These are phyloP conservation scores for Halichondria panicea DNA, from an alignment of 37 sponge, comb jelly and placozoan genomes.

Conservation along the genomic window DNA sequence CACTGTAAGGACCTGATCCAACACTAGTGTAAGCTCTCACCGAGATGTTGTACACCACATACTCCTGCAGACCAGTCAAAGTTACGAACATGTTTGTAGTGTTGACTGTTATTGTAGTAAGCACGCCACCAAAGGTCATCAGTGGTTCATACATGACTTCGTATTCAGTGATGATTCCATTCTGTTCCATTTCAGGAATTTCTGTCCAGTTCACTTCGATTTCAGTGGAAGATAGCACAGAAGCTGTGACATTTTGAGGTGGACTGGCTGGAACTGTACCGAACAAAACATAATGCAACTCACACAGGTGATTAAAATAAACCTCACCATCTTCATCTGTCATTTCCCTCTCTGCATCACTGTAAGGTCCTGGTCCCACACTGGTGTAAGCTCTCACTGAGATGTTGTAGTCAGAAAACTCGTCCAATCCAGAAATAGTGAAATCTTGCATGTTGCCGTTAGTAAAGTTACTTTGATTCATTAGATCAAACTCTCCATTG, in stretches of 20 bases:
- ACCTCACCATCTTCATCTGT: constrained; percentile 9
- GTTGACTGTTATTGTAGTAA: not conserved
- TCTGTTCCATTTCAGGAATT: constrained; percentile 9
- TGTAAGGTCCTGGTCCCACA: too few species aligned
- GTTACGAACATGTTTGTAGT: not conserved
- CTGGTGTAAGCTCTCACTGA: too few species aligned
- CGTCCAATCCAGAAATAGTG: constrained; percentile 1
- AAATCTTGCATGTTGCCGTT: not conserved
- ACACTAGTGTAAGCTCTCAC: constrained; percentile 55
- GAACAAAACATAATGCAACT: not conserved
- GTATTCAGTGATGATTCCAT: constrained; percentile 57
- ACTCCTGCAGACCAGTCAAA: constrained; percentile 32
- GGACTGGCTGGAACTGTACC: constrained; percentile 14
- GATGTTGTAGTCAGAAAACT: constrained; percentile 11
- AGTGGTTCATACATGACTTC: constrained; percentile 44
- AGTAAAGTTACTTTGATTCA: too few species aligned
- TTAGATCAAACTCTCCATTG: too few species aligned
- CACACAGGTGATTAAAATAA: not conserved
- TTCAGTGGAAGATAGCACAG: constrained; percentile 8
- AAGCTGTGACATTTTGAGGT: constrained; percentile 13
- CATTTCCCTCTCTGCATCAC: not conserved
- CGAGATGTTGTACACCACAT: constrained; percentile 29
- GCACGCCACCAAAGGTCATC: constrained; percentile 18
- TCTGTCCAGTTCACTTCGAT: constrained; percentile 28
- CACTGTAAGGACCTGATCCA: constrained; percentile 48